Evolutionary conservation across 1,140 invertebrate species (phyloP).

Genomic region (Hylaeus anthracinus): DNA sequence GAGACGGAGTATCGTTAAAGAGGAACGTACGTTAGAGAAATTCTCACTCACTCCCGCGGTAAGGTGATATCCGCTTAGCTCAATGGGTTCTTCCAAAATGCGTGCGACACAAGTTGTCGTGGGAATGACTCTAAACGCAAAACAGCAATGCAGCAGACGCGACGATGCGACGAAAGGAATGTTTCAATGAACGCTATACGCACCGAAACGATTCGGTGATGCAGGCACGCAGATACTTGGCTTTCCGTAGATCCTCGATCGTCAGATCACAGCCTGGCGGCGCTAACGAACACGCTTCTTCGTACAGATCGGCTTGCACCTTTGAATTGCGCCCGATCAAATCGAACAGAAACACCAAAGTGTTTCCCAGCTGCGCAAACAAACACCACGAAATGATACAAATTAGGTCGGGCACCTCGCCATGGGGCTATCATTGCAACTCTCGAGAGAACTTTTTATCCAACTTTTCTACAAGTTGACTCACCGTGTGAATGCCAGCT

Average conservation of each 20-base stretch:
- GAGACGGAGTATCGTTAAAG: background rate
- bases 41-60: conserved; percentile 86
- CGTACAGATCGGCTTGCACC: conserved; percentile 87
- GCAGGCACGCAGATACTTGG: conserved; percentile 91
- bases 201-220: conserved; percentile 91
- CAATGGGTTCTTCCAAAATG: conserved; percentile 88
- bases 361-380: conserved; percentile 87
- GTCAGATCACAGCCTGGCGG: conserved; percentile 82
- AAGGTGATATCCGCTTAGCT: conserved; percentile 88
- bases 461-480: conserved; percentile 19
- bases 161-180: background rate
- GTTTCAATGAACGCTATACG: background rate
- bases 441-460: too few species aligned
- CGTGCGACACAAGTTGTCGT: conserved; percentile 92
- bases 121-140: conserved; percentile 84
- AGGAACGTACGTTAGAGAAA: background rate
- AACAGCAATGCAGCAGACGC: background rate
- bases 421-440: conserved; percentile 5
- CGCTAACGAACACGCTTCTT: conserved; percentile 85
- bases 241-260: conserved; percentile 84
- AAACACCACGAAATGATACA: background rate
- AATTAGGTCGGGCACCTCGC: background rate
- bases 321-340: conserved; percentile 86
- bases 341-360: conserved; percentile 89
- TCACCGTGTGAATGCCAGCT: conserved; percentile 91